Base-by-base conservation (phyloP, 2,888 invertebrate species). In the Rhabditophanes sp. region DNA sequence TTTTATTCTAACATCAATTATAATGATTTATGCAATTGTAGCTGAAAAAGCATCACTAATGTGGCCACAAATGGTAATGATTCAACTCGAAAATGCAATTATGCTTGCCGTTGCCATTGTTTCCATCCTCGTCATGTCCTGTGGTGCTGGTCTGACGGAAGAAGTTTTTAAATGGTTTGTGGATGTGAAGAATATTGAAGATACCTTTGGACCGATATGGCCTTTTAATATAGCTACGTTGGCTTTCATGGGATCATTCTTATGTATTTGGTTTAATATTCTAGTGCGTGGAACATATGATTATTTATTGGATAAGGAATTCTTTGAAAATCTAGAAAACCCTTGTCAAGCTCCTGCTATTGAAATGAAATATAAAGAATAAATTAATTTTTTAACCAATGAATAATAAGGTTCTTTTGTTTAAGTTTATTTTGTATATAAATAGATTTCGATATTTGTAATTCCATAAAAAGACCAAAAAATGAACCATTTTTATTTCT, bases 181-280 rank as follows among this genome's bases (percentile, higher is more conserved):
- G 22, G 9, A 11, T 24, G 46, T 56, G 6, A 33, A 33, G 4
- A 34, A 44, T n/a, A 55, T 61, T 44, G 61, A 61, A 35, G 38
- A 43, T 11, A 42, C 48, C 37, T 54, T 58, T 34, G 61, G 61
- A 16, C 61, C 61, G 20, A 59, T 61, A 25, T 61, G 62, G 61
- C 61, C 61, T 24, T 58, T 61, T 43, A 60, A 56, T 38, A 42
- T 61, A 15, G 42, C 55, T 19, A 50, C 53, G 18, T 46, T 63
- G 18, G 48, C 51, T 12, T 63, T 60, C 39, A 53, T 53, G 37
- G 46, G 52, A 3, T 58, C 61, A 17, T 58, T 57, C 4, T 24
- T 61, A n/a, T 49, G 52, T 22, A 55, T 61, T 25, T 61, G 61
- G 61, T 61, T 50, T 15, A 40, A 46, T 28, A 46, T 55, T 18